Conservation (phyloP, 2,888 invertebrate genomes). For the Epicampocera succincta region DNA sequence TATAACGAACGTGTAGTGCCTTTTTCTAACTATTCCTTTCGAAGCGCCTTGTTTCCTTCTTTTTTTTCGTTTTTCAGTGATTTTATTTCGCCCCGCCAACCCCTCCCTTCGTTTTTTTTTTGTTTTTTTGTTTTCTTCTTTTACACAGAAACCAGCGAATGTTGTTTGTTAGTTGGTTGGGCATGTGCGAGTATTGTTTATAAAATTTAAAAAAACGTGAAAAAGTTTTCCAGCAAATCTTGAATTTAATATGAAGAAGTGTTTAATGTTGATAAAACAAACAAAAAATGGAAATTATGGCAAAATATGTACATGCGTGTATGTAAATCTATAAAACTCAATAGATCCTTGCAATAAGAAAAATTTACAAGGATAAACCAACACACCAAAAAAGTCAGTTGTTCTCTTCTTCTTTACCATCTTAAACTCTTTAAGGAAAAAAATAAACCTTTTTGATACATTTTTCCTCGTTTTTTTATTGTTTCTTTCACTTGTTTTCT, state of each 20-base stretch:
- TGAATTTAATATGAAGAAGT: slow-evolving; percentile 51
- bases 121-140: not conserved
- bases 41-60: not conserved
- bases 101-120: no score
- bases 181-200: not conserved
- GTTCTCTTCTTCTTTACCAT: slow-evolving; percentile 4
- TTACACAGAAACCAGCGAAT: slow-evolving; percentile 22
- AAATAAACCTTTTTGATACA: slow-evolving; percentile 51
- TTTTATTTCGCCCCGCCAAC: no score
- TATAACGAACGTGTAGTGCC: not conserved
- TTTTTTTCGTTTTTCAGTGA: slow-evolving; percentile 1
- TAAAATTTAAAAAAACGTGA: no score
- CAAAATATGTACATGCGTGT: not conserved
- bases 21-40: not conserved
- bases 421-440: slow-evolving; percentile 35
- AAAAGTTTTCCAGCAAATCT: slow-evolving; percentile 52
- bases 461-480: slow-evolving; percentile 38
- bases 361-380: slow-evolving; percentile 63
- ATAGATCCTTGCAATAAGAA: slow-evolving; percentile 56
- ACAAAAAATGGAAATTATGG: not conserved
- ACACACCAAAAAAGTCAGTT: slow-evolving; percentile 14
- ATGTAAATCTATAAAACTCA: slow-evolving; percentile 37
- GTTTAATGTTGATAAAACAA: slow-evolving; percentile 49
- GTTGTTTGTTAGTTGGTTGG: slow-evolving; percentile 5
- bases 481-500: slow-evolving; percentile 28